Evolutionary conservation across 2,113 vertebrate genomes (phyloP).

Genomic region (Gymnobelideus leadbeateri): DNA sequence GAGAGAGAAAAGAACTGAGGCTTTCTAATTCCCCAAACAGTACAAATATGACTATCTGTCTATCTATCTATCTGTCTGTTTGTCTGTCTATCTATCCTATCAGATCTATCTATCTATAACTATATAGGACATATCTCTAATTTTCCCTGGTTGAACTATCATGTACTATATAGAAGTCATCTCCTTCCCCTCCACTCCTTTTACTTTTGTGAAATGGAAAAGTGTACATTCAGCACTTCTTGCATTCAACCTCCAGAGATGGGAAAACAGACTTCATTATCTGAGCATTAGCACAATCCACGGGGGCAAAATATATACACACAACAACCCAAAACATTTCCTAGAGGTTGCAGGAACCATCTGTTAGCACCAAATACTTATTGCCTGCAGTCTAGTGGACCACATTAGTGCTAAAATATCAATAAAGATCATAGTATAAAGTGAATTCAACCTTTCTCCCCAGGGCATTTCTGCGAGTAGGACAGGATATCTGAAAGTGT

Average conservation of each 20-base stretch:
- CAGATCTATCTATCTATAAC: not conserved
- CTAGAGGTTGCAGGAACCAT: conserved; percentile 1
- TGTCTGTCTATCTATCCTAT: too few species aligned
- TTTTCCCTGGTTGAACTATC: not conserved
- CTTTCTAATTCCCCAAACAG: too few species aligned
- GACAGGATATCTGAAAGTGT: not conserved
- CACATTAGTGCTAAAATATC: not conserved
- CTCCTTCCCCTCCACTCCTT: not conserved
- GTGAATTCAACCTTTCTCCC: not conserved
- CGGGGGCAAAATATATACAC: not conserved
- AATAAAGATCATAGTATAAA: not conserved
- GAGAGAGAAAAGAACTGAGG: too few species aligned
- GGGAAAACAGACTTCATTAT: not conserved
- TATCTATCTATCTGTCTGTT: too few species aligned
- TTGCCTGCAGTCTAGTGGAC: not conserved
- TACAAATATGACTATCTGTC: too few species aligned
- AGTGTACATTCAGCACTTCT: not conserved
- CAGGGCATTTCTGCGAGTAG: not conserved
- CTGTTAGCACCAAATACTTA: not conserved
- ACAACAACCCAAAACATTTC: not conserved
- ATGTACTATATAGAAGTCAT: not conserved
- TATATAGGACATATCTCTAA: not conserved
- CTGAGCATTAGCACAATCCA: not conserved
- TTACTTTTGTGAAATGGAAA: not conserved
- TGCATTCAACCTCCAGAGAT: not conserved